Base-by-base conservation (phyloP, 2,797 vertebrate species). In the Zonotrichia albicollis region DNA sequence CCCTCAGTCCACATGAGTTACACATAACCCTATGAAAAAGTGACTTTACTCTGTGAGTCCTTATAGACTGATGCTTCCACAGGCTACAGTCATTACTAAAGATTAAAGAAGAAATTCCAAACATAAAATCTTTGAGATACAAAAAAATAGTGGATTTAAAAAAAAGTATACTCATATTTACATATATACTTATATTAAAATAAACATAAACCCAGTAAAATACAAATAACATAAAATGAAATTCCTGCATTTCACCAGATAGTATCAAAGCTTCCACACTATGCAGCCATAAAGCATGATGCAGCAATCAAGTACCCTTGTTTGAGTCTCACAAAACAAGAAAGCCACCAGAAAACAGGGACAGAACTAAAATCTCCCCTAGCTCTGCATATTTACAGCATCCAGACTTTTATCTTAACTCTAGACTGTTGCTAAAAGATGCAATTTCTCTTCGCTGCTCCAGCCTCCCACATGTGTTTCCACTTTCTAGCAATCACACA, bases 101-200 rank as follows among this genome's bases (percentile, higher is more conserved):
- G 9, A 84, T 20, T 51, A n/a, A 85, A 66, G 27, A 91, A 60
- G 26, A 76, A 62, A 75, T 75, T 50, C n/a, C 25, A 55, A 78
- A 70, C 4, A 29, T 16, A 36, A 72, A 65, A 30, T 34, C 22
- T 75, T 42, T 23, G 16, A 83, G 45, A 38, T 23, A 48, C 1
- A 27, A 89, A 76, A 70, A 20, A 10, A 11, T 17, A 5, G 50
- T 19, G 9, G 16, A 45, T 15, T 20, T 14, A 27, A n/a, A 54
- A 12, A 2, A 12, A 2, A 1, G 20, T 22, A n/a, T n/a, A 36
- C 9, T 48, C 0, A 0, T 12, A 60, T n/a, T 38, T 53, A 68
- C 15, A 7, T 13, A 55, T 25, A 32, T 27, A 21, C 6, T 55
- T 70, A 25, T 1, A 64, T 29, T 36, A 79, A 87, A 84, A 64